Percentiles rank a stretch among this genome's conserved stretches.
Conservation (phyloP, 2,797 vertebrate genomes). For the Dipus sagitta region DNA sequence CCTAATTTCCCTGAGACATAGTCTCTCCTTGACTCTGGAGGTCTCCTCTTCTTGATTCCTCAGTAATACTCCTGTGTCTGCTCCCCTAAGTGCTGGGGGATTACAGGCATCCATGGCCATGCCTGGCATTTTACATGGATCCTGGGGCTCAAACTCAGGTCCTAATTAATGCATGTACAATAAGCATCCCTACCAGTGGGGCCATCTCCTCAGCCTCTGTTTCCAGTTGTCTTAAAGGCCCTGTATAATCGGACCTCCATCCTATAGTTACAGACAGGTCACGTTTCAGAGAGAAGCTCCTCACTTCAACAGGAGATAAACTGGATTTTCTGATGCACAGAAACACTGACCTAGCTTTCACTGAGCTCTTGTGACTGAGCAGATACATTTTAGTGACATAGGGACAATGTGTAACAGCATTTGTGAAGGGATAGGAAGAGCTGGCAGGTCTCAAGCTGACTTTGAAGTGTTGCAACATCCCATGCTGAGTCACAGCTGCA, state of each 20-base stretch:
- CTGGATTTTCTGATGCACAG: constrained; percentile 50
- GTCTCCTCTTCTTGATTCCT: too few relatives aligned
- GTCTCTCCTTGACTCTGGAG: too few relatives aligned
- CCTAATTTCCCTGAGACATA: too few relatives aligned
- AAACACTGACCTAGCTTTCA: constrained; percentile 31
- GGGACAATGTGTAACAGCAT: constrained; percentile 37
- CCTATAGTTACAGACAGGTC: not conserved
- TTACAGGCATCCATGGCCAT: too few relatives aligned
- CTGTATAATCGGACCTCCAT: not conserved
- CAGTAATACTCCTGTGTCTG: too few relatives aligned
- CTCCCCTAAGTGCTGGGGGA: too few relatives aligned
- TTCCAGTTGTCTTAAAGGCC: constrained; percentile 20
- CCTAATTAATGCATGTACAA: too few relatives aligned
- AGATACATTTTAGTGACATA: constrained; percentile 28
- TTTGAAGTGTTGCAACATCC: not conserved
- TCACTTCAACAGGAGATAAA: constrained; percentile 45
- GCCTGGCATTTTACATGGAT: too few relatives aligned
- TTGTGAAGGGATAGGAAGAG: constrained; percentile 1
- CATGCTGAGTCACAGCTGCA: not conserved
- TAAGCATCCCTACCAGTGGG: not conserved
- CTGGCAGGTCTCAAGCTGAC: not conserved
- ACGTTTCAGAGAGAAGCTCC: not conserved
- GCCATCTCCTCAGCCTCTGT: not conserved
- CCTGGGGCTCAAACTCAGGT: too few relatives aligned
- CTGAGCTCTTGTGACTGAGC: constrained; percentile 46